Conservation (phyloP, 1,140 invertebrate species). For the Drosophila oshimai region DNA sequence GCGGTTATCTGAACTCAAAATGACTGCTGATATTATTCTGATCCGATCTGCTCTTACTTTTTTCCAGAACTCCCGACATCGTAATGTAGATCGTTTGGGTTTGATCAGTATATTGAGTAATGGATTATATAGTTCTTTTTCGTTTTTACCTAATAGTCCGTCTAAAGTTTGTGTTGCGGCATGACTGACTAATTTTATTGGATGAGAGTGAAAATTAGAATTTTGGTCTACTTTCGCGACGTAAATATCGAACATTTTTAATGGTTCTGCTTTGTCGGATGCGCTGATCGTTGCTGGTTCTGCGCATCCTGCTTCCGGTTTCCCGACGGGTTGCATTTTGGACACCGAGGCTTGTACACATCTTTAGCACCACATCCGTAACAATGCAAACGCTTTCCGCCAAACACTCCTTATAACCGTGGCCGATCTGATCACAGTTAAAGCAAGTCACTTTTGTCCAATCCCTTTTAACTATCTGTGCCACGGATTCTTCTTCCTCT, state of each 20-base stretch:
- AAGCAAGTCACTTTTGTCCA: not conserved
- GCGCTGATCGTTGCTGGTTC: not conserved
- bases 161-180: not conserved
- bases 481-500: not conserved
- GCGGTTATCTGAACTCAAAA: slow-evolving; percentile 2
- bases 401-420: slow-evolving; percentile 6
- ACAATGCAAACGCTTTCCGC: not conserved
- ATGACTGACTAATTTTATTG: not conserved
- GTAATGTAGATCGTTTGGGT: not conserved
- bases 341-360: slow-evolving; percentile 1
- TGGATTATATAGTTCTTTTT: not conserved
- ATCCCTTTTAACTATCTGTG: not conserved
- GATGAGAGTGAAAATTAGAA: not conserved
- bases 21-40: not conserved
- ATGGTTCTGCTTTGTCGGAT: not conserved
- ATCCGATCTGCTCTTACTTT: not conserved
- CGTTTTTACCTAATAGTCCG: not conserved
- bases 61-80: not conserved
- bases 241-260: not conserved
- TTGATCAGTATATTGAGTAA: not conserved
- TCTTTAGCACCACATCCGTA: slow-evolving; percentile 14
- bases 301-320: slow-evolving; percentile 5
- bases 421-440: slow-evolving; percentile 3
- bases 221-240: not conserved
- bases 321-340: slow-evolving; percentile 8